These are phyloP conservation scores for Naja naja DNA, from an alignment of 2,113 vertebrate species.

Conservation along the genomic window DNA sequence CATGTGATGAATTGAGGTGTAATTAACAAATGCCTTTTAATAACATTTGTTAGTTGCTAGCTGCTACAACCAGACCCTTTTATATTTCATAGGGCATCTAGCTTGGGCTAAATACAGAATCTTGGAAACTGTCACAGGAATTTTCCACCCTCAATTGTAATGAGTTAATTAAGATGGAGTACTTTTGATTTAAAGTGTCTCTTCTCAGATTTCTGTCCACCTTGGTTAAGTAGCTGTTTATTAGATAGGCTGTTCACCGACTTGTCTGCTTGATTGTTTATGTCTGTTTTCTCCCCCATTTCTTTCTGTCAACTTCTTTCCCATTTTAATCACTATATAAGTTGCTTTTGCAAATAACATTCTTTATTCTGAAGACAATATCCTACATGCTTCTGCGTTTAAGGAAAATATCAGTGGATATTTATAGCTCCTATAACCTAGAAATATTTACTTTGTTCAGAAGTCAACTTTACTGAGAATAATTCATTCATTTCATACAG, in stretches of 20 bases:
- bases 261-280: neutral
- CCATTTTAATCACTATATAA: neutral
- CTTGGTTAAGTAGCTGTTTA: neutral
- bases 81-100: neutral
- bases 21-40: neutral
- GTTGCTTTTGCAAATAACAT: neutral
- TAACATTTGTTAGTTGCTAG: neutral
- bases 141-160: neutral
- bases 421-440: neutral
- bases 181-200: neutral
- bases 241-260: neutral
- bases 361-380: neutral
- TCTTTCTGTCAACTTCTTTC: neutral
- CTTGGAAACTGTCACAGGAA: neutral
- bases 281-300: neutral
- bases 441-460: neutral
- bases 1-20: neutral
- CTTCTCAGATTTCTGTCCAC: neutral
- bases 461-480: neutral
- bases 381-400: neutral
- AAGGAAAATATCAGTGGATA: neutral
- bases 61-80: neutral
- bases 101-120: neutral
- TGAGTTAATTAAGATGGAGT: neutral
- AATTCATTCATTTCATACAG: neutral